A percentile compares a stretch with the other conserved stretches of the same genome.
Conservation (phyloP, 2,113 vertebrate species). For the Pedetes capensis region DNA sequence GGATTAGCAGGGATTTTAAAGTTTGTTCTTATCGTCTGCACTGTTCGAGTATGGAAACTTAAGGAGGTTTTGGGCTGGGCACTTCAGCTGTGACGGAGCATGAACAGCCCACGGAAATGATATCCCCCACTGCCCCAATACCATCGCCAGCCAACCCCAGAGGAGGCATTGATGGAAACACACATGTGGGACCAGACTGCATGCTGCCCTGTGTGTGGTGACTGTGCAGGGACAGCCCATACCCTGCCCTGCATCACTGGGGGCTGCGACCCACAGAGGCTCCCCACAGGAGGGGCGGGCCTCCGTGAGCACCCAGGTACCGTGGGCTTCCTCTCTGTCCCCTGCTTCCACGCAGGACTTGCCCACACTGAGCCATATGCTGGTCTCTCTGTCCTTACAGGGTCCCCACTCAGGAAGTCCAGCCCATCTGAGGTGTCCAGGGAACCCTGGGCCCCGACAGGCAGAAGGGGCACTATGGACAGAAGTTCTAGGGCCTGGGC, state of each 20-base stretch:
- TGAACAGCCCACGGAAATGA: not conserved
- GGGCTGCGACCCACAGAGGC: rapidly evolving
- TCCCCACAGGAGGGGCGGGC: rapidly evolving
- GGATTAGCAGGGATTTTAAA: conserved; percentile 83
- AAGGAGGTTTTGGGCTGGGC: conserved; percentile 58
- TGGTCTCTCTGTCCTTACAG: not conserved
- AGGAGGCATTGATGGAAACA: conserved; percentile 17
- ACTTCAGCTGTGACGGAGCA: conserved; percentile 42
- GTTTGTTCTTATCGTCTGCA: conserved; percentile 80
- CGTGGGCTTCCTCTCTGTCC: not conserved
- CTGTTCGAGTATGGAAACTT: conserved; percentile 72
- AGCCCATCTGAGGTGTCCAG: rapidly evolving
- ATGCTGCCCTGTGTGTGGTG: rapidly evolving
- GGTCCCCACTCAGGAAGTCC: not conserved
- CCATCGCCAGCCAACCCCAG: not conserved
- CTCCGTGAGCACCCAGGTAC: rapidly evolving
- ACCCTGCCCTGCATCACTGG: rapidly evolving
- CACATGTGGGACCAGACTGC: not conserved
- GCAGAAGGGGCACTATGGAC: not conserved
- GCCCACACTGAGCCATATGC: rapidly evolving
- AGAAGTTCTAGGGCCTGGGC: no score
- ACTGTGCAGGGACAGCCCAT: rapidly evolving
- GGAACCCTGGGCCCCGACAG: no score
- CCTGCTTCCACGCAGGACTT: rapidly evolving
- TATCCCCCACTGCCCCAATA: conserved; percentile 43